Conservation (phyloP, 2,888 invertebrate species). For the Acanthacorydalis orientalis region DNA sequence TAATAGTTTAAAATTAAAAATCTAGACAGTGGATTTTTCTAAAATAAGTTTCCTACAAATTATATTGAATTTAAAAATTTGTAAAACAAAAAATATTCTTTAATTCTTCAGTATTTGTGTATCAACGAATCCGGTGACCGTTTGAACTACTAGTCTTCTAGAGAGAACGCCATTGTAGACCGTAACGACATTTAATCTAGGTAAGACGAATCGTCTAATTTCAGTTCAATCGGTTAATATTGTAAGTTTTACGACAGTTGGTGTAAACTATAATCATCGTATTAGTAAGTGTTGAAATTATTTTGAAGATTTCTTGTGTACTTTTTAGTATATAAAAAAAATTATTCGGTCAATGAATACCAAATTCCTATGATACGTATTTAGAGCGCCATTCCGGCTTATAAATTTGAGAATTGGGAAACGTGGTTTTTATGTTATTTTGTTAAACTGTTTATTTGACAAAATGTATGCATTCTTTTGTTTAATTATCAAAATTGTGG, state of each 20-base stretch:
- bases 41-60: not conserved
- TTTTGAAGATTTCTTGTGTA: conserved; percentile 18
- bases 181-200: conserved; percentile 54
- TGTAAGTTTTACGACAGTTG: conserved; percentile 23
- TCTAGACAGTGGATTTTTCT: conserved; percentile 9
- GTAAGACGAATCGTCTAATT: conserved; percentile 50
- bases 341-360: conserved; percentile 41
- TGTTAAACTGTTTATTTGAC: conserved; percentile 6
- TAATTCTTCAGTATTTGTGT: not conserved
- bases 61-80: conserved; percentile 7
- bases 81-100: not conserved
- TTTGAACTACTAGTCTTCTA: conserved; percentile 21
- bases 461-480: conserved; percentile 10
- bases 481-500: conserved; percentile 1
- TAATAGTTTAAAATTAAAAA: conserved; percentile 11
- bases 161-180: conserved; percentile 72
- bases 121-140: conserved; percentile 3
- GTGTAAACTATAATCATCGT: not conserved
- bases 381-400: conserved; percentile 42
- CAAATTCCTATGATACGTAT: conserved; percentile 52
- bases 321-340: conserved; percentile 26
- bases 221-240: conserved; percentile 46
- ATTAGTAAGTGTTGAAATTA: not conserved
- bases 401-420: conserved; percentile 19
- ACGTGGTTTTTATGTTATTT: conserved; percentile 12